A percentile compares a stretch with the other conserved stretches of the same genome.
Conservation (phyloP, 2,797 vertebrate genomes). For the Onychomys torridus region DNA sequence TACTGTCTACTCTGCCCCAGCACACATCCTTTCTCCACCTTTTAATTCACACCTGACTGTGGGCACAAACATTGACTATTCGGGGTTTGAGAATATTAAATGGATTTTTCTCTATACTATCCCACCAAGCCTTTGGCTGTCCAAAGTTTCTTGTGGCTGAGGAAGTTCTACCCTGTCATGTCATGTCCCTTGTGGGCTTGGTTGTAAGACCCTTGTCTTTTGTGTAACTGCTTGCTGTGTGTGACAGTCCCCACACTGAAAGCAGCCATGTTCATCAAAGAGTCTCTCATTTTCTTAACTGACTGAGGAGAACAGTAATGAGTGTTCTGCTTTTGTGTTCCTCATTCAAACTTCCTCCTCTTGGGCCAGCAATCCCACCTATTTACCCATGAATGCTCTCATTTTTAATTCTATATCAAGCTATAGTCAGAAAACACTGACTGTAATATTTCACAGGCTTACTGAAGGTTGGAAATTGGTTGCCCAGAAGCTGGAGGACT, state of each 20-base stretch:
- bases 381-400: not conserved
- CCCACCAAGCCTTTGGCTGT: not conserved
- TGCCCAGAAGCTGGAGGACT: not conserved
- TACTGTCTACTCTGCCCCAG: not conserved
- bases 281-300: not conserved
- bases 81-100: conserved; percentile 20
- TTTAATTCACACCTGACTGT: conserved; percentile 28
- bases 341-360: not conserved
- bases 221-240: not conserved
- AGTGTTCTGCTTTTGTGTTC: not conserved
- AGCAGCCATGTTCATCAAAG: not conserved
- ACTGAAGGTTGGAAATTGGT: not conserved
- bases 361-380: not conserved
- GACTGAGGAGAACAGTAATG: not conserved
- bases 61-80: not conserved
- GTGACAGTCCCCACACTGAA: not conserved
- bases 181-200: not conserved
- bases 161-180: not conserved
- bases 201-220: not conserved
- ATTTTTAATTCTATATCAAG: not conserved
- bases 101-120: conserved; percentile 20
- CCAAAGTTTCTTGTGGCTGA: not conserved
- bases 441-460: not conserved
- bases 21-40: not conserved
- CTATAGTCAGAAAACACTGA: not conserved